Evolutionary conservation across 2,888 invertebrate genomes (phyloP).

Genomic region (Xanthia togata): DNA sequence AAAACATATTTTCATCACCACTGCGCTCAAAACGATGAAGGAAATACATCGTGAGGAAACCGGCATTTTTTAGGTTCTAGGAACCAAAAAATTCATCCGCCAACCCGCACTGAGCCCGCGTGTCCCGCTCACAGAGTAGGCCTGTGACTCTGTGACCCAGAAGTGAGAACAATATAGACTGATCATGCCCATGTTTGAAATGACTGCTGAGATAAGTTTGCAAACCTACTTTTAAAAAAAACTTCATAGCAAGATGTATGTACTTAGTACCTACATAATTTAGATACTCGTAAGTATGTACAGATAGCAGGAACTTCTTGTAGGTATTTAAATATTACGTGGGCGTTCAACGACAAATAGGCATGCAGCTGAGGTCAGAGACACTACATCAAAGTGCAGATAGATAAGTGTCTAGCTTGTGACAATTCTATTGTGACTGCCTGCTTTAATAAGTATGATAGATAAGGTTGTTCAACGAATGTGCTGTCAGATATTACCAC

Average conservation of each 20-base stretch:
- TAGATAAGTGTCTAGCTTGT: neutral
- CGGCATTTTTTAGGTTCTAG: too few species aligned
- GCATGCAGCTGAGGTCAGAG: conserved; percentile 31
- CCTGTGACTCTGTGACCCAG: too few species aligned
- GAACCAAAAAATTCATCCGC: too few species aligned
- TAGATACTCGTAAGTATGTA: neutral
- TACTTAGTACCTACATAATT: neutral
- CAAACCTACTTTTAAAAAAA: neutral
- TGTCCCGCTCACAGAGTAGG: too few species aligned
- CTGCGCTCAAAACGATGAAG: too few species aligned
- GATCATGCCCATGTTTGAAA: neutral
- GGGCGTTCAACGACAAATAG: neutral
- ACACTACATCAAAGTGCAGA: conserved; percentile 2
- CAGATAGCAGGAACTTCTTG: neutral
- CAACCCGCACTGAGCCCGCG: too few species aligned
- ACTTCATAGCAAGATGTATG: neutral
- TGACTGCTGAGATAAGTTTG: too few species aligned
- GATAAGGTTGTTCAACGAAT: neutral
- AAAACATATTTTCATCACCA: too few species aligned
- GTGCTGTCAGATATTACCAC: neutral
- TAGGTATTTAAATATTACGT: conserved; percentile 8
- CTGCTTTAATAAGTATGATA: neutral
- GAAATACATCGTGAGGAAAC: too few species aligned
- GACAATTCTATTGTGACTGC: conserved; percentile 34
- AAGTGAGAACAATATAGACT: too few species aligned